Percentiles rank a stretch among this genome's conserved stretches.
Conservation (phyloP, 2,888 invertebrate species). For the Stenodema calcarata region DNA sequence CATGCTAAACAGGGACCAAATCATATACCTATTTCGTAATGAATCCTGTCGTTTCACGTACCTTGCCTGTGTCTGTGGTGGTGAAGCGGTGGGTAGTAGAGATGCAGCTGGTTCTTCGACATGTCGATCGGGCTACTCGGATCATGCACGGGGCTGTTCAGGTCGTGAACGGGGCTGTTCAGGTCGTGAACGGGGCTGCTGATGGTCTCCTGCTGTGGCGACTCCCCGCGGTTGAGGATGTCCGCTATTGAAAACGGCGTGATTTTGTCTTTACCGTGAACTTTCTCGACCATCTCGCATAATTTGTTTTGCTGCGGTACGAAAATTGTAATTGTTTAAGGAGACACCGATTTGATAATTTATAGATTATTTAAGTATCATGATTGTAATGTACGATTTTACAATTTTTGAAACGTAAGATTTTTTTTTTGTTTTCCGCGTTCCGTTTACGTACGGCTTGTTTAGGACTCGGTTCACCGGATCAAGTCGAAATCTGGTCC, state of each 20-base stretch:
- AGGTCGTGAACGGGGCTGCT: neutral
- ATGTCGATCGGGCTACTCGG: conserved; percentile 38
- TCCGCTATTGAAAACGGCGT: conserved; percentile 54
- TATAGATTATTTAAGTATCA: no score
- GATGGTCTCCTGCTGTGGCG: neutral
- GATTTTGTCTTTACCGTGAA: conserved; percentile 41
- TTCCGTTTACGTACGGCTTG: neutral
- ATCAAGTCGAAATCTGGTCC: neutral
- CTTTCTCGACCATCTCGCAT: conserved; percentile 47
- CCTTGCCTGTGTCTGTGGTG: conserved; percentile 36
- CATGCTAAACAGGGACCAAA: no score
- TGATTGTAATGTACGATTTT: no score
- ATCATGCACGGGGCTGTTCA: neutral
- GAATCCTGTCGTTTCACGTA: neutral
- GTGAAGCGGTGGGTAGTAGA: conserved; percentile 14
- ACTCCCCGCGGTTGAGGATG: conserved; percentile 46
- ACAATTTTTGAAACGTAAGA: neutral
- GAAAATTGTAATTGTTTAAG: neutral
- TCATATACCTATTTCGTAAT: no score
- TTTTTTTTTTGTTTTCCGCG: neutral
- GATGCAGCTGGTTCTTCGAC: conserved; percentile 38
- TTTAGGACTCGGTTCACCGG: neutral
- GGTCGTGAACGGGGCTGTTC: neutral
- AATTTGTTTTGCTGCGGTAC: neutral
- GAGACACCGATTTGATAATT: neutral